Base-by-base conservation (phyloP, 2,113 vertebrate genomes). In the Pelmatolapia mariae region DNA sequence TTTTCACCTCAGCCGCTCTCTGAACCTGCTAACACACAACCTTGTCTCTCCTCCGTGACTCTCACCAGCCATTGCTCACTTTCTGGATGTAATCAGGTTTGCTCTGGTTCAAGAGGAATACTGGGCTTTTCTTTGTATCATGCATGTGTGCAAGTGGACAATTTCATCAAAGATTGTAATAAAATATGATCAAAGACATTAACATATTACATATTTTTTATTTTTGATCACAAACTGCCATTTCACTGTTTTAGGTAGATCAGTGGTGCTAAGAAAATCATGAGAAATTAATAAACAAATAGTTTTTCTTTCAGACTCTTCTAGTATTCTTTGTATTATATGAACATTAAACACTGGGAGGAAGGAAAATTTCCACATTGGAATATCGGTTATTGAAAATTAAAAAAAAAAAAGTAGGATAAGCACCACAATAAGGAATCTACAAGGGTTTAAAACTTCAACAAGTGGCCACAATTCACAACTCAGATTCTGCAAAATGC, bases 1-100 rank as follows among this genome's bases (percentile, higher is more conserved):
- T 80, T 87, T 54, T 87, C 66, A 81, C 80, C 90, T 78, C 80
- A 81, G 84, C 78, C 81, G 78, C 83, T 90, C 68, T 61, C 54
- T 54, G 83, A 87, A 85, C 81, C 85, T 10, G 40, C 66, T 26
- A 45, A 59, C 36, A 31, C 19, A 24, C 45, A 78, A 19, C 43
- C 80, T 36, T 50, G 54, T 83, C 53, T 71, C 53, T 24, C 31
- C 38, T 38, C 61, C 10, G n/a, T 1, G n/a, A 22, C 76, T 54
- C 83, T 81, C 76, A 10, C 24, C 33, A 12, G 10, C 80, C 73
- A 50, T 36, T 26, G 8, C 59, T 86, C 83, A 18, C 19, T 53
- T 33, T 82, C 11, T 18, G 36, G 53, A 56, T 56, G 43, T 4
- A 36, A 33, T 68, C n/a, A 4, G 36, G 31, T 31, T 82, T 16